A percentile compares a stretch with the other conserved stretches of the same genome.
These are phyloP conservation scores for Drosophila lutescens DNA, from an alignment of 2,888 invertebrate species.

Conservation along the genomic window DNA sequence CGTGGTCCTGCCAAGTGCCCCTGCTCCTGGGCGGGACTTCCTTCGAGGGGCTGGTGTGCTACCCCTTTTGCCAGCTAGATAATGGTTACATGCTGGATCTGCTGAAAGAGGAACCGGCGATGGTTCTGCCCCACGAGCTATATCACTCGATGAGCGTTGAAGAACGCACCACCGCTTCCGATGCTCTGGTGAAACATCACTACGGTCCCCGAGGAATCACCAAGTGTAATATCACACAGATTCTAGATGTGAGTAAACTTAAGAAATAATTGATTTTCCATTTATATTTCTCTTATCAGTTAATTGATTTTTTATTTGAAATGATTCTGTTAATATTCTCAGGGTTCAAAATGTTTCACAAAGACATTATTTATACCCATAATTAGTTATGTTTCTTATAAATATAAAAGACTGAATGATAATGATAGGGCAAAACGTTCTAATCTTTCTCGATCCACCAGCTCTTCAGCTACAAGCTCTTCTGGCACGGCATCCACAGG, in stretches of 20 bases:
- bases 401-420: too few relatives aligned
- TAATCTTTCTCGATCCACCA: constrained; percentile 29
- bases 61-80: constrained; percentile 55
- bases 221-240: constrained; percentile 66
- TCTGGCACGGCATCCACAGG: constrained; percentile 83
- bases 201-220: constrained; percentile 75
- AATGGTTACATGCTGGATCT: constrained; percentile 51
- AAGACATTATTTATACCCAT: too few relatives aligned
- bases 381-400: too few relatives aligned
- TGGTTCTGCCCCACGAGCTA: constrained; percentile 74
- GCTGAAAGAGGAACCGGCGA: constrained; percentile 49
- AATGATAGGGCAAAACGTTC: too few relatives aligned
- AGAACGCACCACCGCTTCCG: constrained; percentile 52
- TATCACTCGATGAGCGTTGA: constrained; percentile 44
- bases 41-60: constrained; percentile 80
- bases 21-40: constrained; percentile 81
- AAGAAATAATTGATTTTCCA: background rate
- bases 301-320: too few relatives aligned
- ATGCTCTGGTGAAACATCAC: constrained; percentile 83
- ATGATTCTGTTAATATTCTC: too few relatives aligned
- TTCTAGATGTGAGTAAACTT: constrained; percentile 79
- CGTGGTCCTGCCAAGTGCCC: constrained; percentile 81
- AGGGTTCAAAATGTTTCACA: too few relatives aligned
- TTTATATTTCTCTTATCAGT: too few relatives aligned
- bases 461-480: constrained; percentile 80